A percentile compares a stretch with the other conserved stretches of the same genome.
Conservation (phyloP, 2,888 invertebrate genomes). For the Spialia ferax region DNA sequence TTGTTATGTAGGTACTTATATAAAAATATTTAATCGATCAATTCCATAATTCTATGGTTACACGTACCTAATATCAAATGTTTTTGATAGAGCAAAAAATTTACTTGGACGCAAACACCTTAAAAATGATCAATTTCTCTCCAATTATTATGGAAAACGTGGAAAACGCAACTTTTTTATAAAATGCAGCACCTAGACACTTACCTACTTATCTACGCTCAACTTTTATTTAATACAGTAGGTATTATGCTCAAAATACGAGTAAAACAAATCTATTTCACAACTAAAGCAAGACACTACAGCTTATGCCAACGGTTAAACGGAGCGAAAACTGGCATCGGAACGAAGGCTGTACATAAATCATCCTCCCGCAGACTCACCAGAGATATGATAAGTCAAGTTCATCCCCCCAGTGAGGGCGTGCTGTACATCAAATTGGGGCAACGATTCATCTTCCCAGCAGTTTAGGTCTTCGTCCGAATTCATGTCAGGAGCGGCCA, state of each 20-base stretch:
- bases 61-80: too few species aligned
- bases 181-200: neutral
- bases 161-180: too few species aligned
- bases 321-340: constrained; percentile 31
- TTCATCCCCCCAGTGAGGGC: constrained; percentile 68
- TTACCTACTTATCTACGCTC: neutral
- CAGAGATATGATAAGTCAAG: constrained; percentile 50
- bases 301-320: constrained; percentile 32
- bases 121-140: too few species aligned
- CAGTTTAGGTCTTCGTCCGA: constrained; percentile 61
- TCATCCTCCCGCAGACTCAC: constrained; percentile 42
- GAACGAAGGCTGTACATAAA: constrained; percentile 23
- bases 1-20: too few species aligned
- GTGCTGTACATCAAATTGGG: constrained; percentile 67
- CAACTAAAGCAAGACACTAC: neutral
- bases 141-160: too few species aligned
- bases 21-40: too few species aligned
- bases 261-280: constrained; percentile 12
- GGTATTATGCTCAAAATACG: constrained; percentile 6
- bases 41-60: too few species aligned
- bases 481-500: constrained; percentile 77
- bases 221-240: neutral
- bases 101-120: too few species aligned
- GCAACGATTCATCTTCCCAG: constrained; percentile 67
- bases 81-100: too few species aligned